Evolutionary conservation across 2,797 vertebrate species (phyloP), one percentile per base, ranked within the genome.

Genomic region (Sebastes flavidus): DNA sequence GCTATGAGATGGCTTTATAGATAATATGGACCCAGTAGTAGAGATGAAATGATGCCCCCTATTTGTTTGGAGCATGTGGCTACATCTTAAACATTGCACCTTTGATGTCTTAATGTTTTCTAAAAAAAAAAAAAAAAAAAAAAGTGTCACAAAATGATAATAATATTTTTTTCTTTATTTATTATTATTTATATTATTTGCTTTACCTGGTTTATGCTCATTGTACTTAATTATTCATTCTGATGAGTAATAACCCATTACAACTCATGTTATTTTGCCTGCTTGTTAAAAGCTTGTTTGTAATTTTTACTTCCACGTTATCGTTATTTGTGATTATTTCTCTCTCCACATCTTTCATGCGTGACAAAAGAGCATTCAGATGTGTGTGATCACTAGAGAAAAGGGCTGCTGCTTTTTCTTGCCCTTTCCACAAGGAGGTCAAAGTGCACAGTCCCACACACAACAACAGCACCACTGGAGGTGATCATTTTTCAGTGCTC

Each of bases 401-500:
- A 79, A 80, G 10, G 16, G 22, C 46, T 7, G 32, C 70, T n/a
- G 36, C 34, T 60, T 36, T 56, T 59, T 7, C 27, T 0, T 49
- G 62, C 34, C 75, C 78, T 69, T 75, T 88, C 60, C 78, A 60
- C 42, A 14, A 8, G 22, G 83, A 87, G 89, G 91, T 90, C 89
- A 91, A 71, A 92, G 91, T 68, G 67, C 89, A 91, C 56, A 61
- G 16, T 69, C 42, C 38, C 76, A 58, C 71, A 65, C 71, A 66
- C 82, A 49, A 84, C 82, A 78, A n/a, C 49, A 34, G 76, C 82
- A 25, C 78, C 63, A 72, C 72, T 84, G 85, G 77, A 88, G 83
- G 74, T 85, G 75, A 79, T 89, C 8, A 82, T 92, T 88, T 87
- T 80, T 91, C 89, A 88, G 83, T 65, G 82, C 83, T 91, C 89